Percentiles rank a stretch among this genome's conserved stretches.
Conservation (phyloP, 2,113 vertebrate species). For the Parotia lawesii region DNA sequence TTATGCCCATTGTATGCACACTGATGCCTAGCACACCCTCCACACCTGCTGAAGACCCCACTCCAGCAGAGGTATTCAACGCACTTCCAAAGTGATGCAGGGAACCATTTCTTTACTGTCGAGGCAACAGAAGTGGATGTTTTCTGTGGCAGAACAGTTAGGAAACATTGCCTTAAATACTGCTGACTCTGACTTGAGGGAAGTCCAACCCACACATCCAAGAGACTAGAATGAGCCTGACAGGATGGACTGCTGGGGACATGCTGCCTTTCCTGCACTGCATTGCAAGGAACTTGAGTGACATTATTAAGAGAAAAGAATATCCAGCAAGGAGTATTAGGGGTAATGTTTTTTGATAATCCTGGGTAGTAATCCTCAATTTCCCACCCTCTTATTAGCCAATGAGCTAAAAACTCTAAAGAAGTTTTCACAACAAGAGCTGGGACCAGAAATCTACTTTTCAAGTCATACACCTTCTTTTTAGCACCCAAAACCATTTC, state of each 20-base stretch:
- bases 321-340: not conserved
- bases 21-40: not conserved
- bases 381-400: not conserved
- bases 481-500: not conserved
- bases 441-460: not conserved
- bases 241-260: not conserved
- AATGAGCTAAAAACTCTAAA: not conserved
- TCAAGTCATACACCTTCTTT: not conserved
- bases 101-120: not conserved
- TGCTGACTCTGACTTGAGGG: not conserved
- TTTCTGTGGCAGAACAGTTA: not conserved
- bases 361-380: not conserved
- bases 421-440: not conserved
- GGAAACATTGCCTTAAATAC: not conserved
- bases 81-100: not conserved
- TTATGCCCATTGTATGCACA: accelerated
- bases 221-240: not conserved
- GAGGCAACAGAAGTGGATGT: not conserved
- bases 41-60: not conserved
- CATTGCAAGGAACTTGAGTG: not conserved
- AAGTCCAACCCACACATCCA: not conserved
- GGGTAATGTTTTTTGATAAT: accelerated
- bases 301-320: not conserved
- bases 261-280: not conserved
- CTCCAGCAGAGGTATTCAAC: not conserved